Percentiles rank a stretch among this genome's conserved stretches.
Conservation (phyloP, 1,140 invertebrate genomes). For the Calliopsis andreniformis region DNA sequence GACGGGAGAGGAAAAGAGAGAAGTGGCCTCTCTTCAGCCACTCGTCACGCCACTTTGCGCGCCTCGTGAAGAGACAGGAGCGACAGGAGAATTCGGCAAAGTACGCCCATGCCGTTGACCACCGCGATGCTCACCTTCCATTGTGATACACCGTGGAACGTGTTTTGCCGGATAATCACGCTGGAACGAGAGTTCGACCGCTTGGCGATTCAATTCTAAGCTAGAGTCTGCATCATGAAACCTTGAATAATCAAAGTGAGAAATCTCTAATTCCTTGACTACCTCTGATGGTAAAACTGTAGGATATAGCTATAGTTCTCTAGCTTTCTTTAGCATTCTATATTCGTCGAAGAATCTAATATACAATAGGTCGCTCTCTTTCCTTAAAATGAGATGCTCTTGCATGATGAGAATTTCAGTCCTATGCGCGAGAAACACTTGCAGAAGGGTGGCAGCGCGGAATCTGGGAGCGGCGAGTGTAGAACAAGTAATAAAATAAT, state of each 20-base stretch:
- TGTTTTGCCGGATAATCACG: slow-evolving; percentile 61
- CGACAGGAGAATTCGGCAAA: slow-evolving; percentile 34
- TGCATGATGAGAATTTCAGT: background rate
- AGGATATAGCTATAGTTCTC: too few species aligned
- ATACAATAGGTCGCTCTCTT: too few species aligned
- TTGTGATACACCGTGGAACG: slow-evolving; percentile 54
- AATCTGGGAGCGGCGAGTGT: slow-evolving; percentile 69
- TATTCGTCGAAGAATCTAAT: too few species aligned
- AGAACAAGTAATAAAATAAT: slow-evolving; percentile 80
- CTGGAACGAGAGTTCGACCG: slow-evolving; percentile 22
- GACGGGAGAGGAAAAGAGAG: slow-evolving; percentile 28
- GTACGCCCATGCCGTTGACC: slow-evolving; percentile 65
- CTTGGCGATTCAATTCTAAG: slow-evolving; percentile 2
- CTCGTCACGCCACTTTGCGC: slow-evolving; percentile 76
- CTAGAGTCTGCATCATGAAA: slow-evolving; percentile 5
- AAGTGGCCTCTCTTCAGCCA: slow-evolving; percentile 38
- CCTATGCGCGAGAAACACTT: slow-evolving; percentile 4
- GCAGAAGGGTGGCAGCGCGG: slow-evolving; percentile 50
- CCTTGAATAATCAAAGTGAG: too few species aligned
- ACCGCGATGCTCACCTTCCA: slow-evolving; percentile 55
- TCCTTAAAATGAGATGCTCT: too few species aligned
- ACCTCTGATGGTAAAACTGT: too few species aligned
- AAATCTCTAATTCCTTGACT: too few species aligned
- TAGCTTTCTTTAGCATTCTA: too few species aligned
- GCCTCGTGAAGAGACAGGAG: slow-evolving; percentile 51